Conservation (phyloP, 2,888 invertebrate genomes). For the Uloborus plumipes region DNA sequence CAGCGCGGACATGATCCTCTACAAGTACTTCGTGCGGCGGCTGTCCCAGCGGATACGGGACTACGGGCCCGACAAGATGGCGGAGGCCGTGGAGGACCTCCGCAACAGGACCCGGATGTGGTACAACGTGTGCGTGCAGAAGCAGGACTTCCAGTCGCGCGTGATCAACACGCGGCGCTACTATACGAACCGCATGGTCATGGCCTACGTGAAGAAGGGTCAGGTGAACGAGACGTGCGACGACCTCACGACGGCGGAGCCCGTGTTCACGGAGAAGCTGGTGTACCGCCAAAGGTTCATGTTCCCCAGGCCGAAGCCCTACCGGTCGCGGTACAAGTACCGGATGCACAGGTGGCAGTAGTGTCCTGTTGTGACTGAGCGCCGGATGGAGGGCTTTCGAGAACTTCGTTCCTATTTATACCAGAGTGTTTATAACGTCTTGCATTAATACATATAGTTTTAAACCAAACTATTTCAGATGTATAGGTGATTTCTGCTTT, state of each 20-base stretch:
- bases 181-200: constrained; percentile 50
- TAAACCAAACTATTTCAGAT: too few species aligned
- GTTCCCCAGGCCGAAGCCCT: constrained; percentile 47
- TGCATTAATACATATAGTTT: too few species aligned
- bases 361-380: too few species aligned
- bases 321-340: constrained; percentile 29
- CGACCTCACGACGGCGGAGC: constrained; percentile 59
- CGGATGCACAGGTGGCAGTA: constrained; percentile 33
- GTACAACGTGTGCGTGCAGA: constrained; percentile 65
- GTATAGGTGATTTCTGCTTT: too few species aligned
- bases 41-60: constrained; percentile 56
- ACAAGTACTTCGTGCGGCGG: constrained; percentile 63
- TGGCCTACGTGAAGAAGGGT: constrained; percentile 58
- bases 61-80: constrained; percentile 64
- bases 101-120: constrained; percentile 55
- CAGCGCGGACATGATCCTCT: constrained; percentile 65
- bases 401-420: too few species aligned
- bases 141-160: constrained; percentile 50
- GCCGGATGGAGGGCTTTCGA: too few species aligned
- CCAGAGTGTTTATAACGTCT: too few species aligned
- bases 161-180: constrained; percentile 46
- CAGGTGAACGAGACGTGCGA: constrained; percentile 58
- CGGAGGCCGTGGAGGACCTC: constrained; percentile 57
- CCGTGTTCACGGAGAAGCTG: constrained; percentile 60
- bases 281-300: constrained; percentile 46